Base-by-base conservation (phyloP, 53 echinoderm and acorn worm genomes). In the Hippasteria phrygiana region DNA sequence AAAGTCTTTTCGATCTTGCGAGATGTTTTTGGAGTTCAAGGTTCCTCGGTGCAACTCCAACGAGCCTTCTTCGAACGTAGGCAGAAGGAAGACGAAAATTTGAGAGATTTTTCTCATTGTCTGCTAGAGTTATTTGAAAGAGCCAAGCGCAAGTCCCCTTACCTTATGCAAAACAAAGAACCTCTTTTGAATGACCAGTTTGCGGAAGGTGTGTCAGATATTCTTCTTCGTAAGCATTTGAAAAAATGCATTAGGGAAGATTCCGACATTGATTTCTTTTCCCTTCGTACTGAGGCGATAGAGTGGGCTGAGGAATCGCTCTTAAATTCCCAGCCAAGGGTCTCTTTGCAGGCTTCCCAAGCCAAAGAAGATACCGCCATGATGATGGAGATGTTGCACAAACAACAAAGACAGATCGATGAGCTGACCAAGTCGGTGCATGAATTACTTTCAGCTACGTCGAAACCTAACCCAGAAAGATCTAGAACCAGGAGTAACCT, bases 391-490 rank as follows among this genome's bases (percentile, higher is more conserved):
- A 35, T 56, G 13, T 10, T 78, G 18, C 0, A 55, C 2, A 56
- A 78, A 39, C 78, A 78, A 38, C 79, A 79, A 39, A 55, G 39
- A 41, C 39, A 79, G n/a, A 79, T 79, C 18, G 79, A 79, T 36
- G 37, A 79, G 10, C 35, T 78, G 2, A 79, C 62, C 3, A 55
- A 59, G 6, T 7, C 38, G 6, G 40, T 79, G 14, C 47, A 56
- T 37, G 36, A 78, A 8, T 35, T 7, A 14, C 18, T 56, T 22
- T 1, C 36, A 34, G 22, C 14, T 10, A 11, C 26, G 24, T 0
- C n/a, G n/a, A n/a, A n/a, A n/a, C n/a, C n/a, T n/a, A n/a, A n/a
- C n/a, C n/a, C n/a, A n/a, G n/a, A n/a, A n/a, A n/a, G n/a, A n/a
- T n/a, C n/a, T n/a, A n/a, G n/a, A n/a, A n/a, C n/a, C n/a, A n/a